A percentile compares a stretch with the other conserved stretches of the same genome.
Conservation (phyloP, 2,113 vertebrate species). For the Australoheros scitulus region DNA sequence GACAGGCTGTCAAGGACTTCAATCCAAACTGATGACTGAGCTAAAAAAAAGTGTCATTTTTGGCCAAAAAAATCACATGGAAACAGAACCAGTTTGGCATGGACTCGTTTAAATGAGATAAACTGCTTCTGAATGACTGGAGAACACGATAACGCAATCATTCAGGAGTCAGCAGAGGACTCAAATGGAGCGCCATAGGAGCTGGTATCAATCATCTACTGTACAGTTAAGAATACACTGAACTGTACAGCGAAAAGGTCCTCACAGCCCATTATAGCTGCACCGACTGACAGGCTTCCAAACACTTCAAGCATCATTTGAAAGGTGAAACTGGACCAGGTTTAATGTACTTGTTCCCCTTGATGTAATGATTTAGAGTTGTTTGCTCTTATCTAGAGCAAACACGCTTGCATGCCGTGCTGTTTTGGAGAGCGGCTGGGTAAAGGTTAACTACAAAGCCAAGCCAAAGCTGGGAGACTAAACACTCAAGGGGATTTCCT, state of each 20-base stretch:
- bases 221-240: slow-evolving; percentile 31
- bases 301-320: slow-evolving; percentile 43
- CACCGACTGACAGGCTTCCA: not conserved
- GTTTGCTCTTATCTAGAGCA: slow-evolving; percentile 66
- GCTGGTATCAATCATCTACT: not conserved
- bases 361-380: slow-evolving; percentile 35
- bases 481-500: slow-evolving; percentile 69
- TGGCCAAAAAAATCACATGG: slow-evolving; percentile 12
- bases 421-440: slow-evolving; percentile 54
- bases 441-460: slow-evolving; percentile 78
- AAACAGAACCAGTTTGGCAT: slow-evolving; percentile 10
- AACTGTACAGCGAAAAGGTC: slow-evolving; percentile 2
- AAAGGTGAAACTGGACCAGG: slow-evolving; percentile 35
- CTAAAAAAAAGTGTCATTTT: not conserved
- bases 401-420: slow-evolving; percentile 58
- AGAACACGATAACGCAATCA: slow-evolving; percentile 7
- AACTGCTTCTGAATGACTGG: not conserved
- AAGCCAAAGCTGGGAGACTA: slow-evolving; percentile 55
- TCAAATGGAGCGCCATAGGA: not conserved
- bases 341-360: slow-evolving; percentile 23
- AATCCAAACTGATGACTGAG: not conserved
- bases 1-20: slow-evolving; percentile 39
- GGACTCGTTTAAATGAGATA: not conserved
- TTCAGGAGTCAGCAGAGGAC: not conserved
- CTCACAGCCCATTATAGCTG: slow-evolving; percentile 8